phyloP scores from a whole-genome alignment of 2,113 vertebrate species.

The Nerophis lumbriciformis region DNA sequence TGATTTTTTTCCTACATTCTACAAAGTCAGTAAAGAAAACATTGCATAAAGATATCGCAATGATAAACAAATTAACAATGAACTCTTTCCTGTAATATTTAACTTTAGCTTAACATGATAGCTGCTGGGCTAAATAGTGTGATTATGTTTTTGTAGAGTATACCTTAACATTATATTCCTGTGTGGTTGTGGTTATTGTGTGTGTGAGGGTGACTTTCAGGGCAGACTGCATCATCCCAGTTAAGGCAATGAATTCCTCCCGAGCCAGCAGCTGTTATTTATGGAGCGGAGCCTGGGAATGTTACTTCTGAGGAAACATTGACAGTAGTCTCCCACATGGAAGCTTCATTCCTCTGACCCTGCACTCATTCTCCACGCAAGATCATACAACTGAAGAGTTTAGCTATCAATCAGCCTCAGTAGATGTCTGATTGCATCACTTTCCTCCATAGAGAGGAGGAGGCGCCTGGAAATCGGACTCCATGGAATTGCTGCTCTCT shows the following conservation, averaged over 20 bases:
- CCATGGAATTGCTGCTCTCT: slow-evolving; percentile 14
- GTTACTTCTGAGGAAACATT: slow-evolving; percentile 10
- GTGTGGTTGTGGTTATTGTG: background rate
- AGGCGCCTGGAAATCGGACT: slow-evolving; percentile 24
- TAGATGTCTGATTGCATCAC: slow-evolving; percentile 4
- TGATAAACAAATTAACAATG: too few species aligned
- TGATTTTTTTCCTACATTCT: too few species aligned
- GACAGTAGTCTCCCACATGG: background rate
- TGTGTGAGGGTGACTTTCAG: slow-evolving; percentile 3
- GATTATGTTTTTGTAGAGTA: background rate
- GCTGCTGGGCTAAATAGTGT: background rate
- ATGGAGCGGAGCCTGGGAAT: slow-evolving; percentile 5
- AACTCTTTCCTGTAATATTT: background rate
- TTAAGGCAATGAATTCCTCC: slow-evolving; percentile 3
- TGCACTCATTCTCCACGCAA: background rate
- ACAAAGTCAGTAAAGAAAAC: too few species aligned
- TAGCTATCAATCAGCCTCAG: slow-evolving; percentile 14
- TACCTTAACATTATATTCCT: background rate
- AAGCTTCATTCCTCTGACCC: background rate
- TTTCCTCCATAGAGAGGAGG: background rate
- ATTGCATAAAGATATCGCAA: too few species aligned
- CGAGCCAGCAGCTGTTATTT: slow-evolving; percentile 12
- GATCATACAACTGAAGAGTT: slow-evolving; percentile 1
- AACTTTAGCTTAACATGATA: background rate
- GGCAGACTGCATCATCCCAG: slow-evolving; percentile 2